Evolutionary conservation across 1,140 invertebrate genomes (phyloP).

Genomic region (Trypoxylus dichotomus): DNA sequence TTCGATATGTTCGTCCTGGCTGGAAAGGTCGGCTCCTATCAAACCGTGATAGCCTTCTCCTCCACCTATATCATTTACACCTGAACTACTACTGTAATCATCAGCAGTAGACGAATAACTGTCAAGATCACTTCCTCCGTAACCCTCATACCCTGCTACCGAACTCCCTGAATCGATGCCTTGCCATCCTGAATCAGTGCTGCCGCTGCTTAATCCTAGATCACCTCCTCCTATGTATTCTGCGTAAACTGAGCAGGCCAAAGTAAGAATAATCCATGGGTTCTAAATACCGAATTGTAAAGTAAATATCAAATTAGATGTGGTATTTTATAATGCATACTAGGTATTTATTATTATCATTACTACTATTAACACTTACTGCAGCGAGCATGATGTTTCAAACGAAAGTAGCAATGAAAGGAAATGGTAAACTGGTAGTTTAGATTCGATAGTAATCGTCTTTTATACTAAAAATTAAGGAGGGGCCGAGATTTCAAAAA

Average conservation of each 20-base stretch:
- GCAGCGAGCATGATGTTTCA: constrained; percentile 18
- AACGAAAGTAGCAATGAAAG: constrained; percentile 10
- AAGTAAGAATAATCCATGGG: constrained; percentile 7
- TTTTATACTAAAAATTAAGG: constrained; percentile 27
- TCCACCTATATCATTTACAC: neutral
- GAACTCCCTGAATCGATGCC: neutral
- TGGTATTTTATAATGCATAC: neutral
- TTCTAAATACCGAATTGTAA: constrained; percentile 6
- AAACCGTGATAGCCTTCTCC: constrained; percentile 38
- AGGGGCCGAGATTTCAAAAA: constrained; percentile 19
- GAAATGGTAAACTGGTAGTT: constrained; percentile 5
- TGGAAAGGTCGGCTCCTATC: constrained; percentile 33
- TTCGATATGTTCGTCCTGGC: constrained; percentile 38
- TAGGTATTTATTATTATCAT: neutral
- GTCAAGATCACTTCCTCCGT: neutral
- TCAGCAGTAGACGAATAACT: neutral
- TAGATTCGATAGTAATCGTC: neutral
- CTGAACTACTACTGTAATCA: constrained; percentile 30
- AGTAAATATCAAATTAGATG: neutral
- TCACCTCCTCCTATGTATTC: constrained; percentile 38
- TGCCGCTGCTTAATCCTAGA: constrained; percentile 44
- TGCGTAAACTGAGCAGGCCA: constrained; percentile 40
- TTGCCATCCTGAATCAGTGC: constrained; percentile 10
- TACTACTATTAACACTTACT: constrained; percentile 5
- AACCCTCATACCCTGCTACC: neutral